Base-by-base conservation (phyloP, 2,113 vertebrate species). In the Gambusia affinis region DNA sequence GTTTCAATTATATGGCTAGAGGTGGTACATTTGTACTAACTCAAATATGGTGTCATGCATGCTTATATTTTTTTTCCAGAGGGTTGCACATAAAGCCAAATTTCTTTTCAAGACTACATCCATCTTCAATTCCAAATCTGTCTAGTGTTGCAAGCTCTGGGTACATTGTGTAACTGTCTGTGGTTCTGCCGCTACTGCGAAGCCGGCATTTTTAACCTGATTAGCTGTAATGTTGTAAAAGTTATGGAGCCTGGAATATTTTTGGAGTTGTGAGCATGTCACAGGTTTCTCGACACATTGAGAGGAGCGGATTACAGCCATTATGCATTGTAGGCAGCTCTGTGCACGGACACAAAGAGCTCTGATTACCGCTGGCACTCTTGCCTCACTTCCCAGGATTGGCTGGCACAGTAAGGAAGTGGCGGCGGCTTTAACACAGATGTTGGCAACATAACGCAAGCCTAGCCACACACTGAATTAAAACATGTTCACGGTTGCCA, bases 311-410 rank as follows among this genome's bases (percentile, higher is more conserved):
- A 87, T 90, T 88, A 80, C 54, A 71, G 74, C 73, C 76, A 69
- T 84, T 86, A 73, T 68, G 84, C 79, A 89, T 92, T 84, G 67
- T 17, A 79, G 68, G 74, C 8, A 8, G 66, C 65, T 68, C 68
- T 75, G 72, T 83, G 81, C 86, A 78, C 78, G 78, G 61, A 77
- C 74, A 89, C 86, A 91, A 92, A 85, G 85, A 87, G 85, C 76
- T 81, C 77, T 91, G 91, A 90, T 92, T 90, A 87, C 80, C 64
- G 68, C 79, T 88, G 87, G 78, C 83, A 78, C 81, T 62, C 70
- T 69, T 14, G 71, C 76, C 57, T 68, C 73, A 74, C 81, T 86
- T 80, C 78, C 79, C 82, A 78, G 74, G 72, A 84, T 79, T 75
- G 75, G 78, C 70, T 81, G 78, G 71, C 85, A 72, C 78, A 83